These are phyloP conservation scores for Macaca fascicularis DNA, from an alignment of 2,113 vertebrate genomes.

Conservation along the genomic window DNA sequence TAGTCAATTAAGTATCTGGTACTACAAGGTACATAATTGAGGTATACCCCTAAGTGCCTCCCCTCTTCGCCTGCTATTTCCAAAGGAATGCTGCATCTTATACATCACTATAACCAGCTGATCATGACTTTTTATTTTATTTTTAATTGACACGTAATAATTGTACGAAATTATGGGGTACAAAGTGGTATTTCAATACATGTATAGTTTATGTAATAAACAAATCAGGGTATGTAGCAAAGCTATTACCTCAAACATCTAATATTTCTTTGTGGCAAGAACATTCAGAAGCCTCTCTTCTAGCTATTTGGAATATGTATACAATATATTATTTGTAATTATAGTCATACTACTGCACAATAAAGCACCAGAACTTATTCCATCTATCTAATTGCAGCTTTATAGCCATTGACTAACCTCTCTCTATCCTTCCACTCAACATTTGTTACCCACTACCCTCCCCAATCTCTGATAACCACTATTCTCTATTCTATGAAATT, in stretches of 20 bases:
- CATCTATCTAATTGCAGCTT: neutral
- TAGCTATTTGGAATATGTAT: neutral
- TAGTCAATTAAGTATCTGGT: neutral
- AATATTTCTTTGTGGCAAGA: neutral
- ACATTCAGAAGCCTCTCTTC: neutral
- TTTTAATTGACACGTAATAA: neutral
- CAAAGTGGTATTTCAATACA: neutral
- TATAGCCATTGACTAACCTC: neutral
- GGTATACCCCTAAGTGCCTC: fast-evolving
- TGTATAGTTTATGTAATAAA: neutral
- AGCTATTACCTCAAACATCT: neutral
- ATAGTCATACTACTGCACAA: neutral
- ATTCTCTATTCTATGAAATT: neutral
- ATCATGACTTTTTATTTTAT: neutral
- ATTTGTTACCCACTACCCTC: neutral
- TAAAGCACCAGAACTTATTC: neutral
- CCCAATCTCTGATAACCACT: neutral
- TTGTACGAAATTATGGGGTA: neutral
- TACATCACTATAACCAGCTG: neutral
- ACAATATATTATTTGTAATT: neutral
- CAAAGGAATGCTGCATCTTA: neutral
- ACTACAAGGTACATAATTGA: neutral
- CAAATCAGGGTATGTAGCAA: neutral
- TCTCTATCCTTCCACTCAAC: neutral
- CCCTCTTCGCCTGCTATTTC: neutral